A percentile compares a stretch with the other conserved stretches of the same genome.
These are phyloP conservation scores for Rhinatrema bivittatum DNA, from an alignment of 2,797 vertebrate genomes.

Conservation along the genomic window DNA sequence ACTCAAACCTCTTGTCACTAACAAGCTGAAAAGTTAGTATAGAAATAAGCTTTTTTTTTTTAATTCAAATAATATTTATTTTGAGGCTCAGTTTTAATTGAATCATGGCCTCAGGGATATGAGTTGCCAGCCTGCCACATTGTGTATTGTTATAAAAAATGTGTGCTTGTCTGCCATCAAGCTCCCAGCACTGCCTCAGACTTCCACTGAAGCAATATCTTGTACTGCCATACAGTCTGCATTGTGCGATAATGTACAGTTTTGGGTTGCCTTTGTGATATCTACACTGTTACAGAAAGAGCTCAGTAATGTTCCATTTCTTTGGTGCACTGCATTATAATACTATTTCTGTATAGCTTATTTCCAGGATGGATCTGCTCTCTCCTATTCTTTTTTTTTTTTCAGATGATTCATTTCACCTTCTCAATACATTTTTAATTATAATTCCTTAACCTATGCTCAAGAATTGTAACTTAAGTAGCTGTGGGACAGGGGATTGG, in stretches of 20 bases:
- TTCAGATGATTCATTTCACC: no score
- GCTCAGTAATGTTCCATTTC: slow-evolving; percentile 9
- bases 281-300: slow-evolving; percentile 12
- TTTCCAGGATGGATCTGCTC: no score
- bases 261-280: slow-evolving; percentile 25
- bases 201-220: slow-evolving; percentile 34
- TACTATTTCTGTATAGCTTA: no score
- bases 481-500: no score
- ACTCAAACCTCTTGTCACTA: no score
- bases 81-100: slow-evolving; percentile 25
- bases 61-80: slow-evolving; percentile 29
- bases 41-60: slow-evolving; percentile 16
- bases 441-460: no score
- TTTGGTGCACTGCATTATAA: no score
- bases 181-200: slow-evolving; percentile 14
- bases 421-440: no score
- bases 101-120: slow-evolving; percentile 17
- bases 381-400: no score
- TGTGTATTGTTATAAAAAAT: slow-evolving; percentile 21
- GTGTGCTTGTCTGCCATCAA: slow-evolving; percentile 20
- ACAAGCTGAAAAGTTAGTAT: slow-evolving; percentile 15
- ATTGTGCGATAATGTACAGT: slow-evolving; percentile 37
- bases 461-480: no score
- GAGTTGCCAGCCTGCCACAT: slow-evolving; percentile 8
- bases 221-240: slow-evolving; percentile 29